phyloP scores from a whole-genome alignment of 2,888 invertebrate species.

The Holacanthella duospinosa region DNA sequence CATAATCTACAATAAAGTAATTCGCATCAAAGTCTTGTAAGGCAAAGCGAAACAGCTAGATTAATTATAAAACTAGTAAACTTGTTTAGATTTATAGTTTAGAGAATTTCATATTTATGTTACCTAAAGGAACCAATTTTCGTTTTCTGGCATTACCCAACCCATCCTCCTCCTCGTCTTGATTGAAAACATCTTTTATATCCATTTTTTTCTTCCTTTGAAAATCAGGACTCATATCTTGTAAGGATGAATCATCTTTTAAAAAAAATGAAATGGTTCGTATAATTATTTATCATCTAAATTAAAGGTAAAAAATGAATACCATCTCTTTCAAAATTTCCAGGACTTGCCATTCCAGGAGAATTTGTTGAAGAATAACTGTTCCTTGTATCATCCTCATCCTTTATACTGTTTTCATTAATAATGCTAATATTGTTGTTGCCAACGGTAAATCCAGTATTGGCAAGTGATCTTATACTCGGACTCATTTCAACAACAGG shows the following conservation, averaged over 20 bases:
- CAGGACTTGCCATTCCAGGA: constrained; percentile 29
- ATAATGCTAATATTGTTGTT: constrained; percentile 4
- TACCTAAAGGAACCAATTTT: constrained; percentile 66
- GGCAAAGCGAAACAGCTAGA: too few species aligned
- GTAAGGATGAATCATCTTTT: constrained; percentile 32
- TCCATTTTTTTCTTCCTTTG: constrained; percentile 60
- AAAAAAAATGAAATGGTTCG: not conserved
- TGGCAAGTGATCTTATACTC: constrained; percentile 20
- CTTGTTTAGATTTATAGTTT: not conserved
- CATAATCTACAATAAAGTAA: constrained; percentile 47
- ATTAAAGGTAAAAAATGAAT: too few species aligned
- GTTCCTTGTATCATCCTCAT: constrained; percentile 33
- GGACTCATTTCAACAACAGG: constrained; percentile 18
- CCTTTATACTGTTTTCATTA: constrained; percentile 9
- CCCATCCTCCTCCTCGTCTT: constrained; percentile 54
- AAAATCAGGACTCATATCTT: constrained; percentile 30
- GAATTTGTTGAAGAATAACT: constrained; percentile 32
- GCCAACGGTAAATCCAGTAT: constrained; percentile 21
- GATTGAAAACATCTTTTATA: constrained; percentile 74
- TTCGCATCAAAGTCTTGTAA: not conserved
- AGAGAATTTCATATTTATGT: constrained; percentile 21
- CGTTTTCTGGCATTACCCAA: constrained; percentile 54
- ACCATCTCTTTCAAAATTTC: constrained; percentile 20
- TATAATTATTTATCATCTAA: not conserved
- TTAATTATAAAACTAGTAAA: not conserved